Evolutionary conservation across 2,888 invertebrate species (phyloP).

Genomic region (Eupithecia inturbata): DNA sequence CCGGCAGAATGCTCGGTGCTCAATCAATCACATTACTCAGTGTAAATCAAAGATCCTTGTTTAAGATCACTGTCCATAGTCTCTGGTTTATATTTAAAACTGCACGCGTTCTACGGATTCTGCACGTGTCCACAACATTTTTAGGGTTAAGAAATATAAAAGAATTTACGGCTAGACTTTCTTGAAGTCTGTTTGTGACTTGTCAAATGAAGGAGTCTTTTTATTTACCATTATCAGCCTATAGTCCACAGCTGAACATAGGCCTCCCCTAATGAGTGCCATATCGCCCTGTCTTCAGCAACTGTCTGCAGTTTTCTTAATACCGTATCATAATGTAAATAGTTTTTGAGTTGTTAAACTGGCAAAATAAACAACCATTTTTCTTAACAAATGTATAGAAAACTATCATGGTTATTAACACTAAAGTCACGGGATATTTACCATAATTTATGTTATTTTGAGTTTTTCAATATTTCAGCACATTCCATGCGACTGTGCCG

Average conservation of each 20-base stretch:
- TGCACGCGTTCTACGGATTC: slow-evolving; percentile 64
- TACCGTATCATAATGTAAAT: too few species aligned
- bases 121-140: slow-evolving; percentile 60
- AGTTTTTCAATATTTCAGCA: not conserved
- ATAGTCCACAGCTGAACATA: too few species aligned
- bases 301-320: too few species aligned
- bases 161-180: not conserved
- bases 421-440: too few species aligned
- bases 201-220: not conserved
- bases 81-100: slow-evolving; percentile 75
- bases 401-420: too few species aligned
- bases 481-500: too few species aligned
- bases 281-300: too few species aligned
- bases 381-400: not conserved
- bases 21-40: slow-evolving; percentile 47
- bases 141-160: slow-evolving; percentile 23
- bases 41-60: slow-evolving; percentile 60
- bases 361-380: not conserved
- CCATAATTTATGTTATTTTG: not conserved
- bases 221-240: too few species aligned
- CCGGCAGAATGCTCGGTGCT: slow-evolving; percentile 26
- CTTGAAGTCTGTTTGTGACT: not conserved
- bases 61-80: slow-evolving; percentile 74
- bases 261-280: too few species aligned
- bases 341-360: too few species aligned